Evolutionary conservation across 2,888 invertebrate species (phyloP).

Genomic region (Deilephila elpenor): DNA sequence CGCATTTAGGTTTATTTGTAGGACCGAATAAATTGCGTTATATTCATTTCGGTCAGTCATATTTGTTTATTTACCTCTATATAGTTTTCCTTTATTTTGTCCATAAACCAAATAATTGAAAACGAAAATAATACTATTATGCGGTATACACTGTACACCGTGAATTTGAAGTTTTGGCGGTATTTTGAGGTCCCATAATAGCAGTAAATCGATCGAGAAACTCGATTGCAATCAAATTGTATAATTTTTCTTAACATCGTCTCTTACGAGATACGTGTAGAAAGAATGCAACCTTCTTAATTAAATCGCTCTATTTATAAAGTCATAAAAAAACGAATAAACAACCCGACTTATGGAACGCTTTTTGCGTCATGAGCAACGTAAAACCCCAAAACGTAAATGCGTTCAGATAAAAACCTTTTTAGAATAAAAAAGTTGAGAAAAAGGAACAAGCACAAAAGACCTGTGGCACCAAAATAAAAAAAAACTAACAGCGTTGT

Average conservation of each 20-base stretch:
- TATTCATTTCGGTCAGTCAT: no score
- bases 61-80: no score
- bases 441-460: neutral
- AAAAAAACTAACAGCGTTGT: slow-evolving; percentile 6
- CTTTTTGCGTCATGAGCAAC: slow-evolving; percentile 15
- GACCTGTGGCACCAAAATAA: neutral
- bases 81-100: no score
- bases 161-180: no score
- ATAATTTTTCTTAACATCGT: neutral
- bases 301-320: slow-evolving; percentile 9
- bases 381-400: slow-evolving; percentile 17
- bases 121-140: no score
- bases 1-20: neutral
- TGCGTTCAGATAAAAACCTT: neutral
- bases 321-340: slow-evolving; percentile 1
- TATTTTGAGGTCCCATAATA: no score
- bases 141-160: no score
- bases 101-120: no score
- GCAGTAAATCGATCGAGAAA: no score
- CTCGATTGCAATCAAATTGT: no score
- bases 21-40: no score
- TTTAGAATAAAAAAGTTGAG: slow-evolving; percentile 1
- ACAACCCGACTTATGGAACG: neutral
- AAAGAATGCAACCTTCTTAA: neutral
- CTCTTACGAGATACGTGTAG: neutral